These are phyloP conservation scores for Falcaria lacertinaria DNA, from an alignment of 2,888 invertebrate species.

Conservation along the genomic window DNA sequence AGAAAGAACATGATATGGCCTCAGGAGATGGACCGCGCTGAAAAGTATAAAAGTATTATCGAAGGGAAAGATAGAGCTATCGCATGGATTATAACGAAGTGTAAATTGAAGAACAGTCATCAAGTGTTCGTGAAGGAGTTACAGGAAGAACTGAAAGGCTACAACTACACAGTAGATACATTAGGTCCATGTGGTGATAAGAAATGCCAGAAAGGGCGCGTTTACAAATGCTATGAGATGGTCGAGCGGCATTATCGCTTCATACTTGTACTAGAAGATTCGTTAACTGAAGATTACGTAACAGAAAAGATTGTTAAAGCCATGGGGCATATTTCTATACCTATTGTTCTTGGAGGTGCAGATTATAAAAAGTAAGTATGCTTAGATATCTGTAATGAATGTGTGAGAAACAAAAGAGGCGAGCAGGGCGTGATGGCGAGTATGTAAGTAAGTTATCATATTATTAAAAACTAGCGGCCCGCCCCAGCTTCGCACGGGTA, in stretches of 20 bases:
- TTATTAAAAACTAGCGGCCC: no score
- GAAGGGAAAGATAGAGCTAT: slow-evolving; percentile 47
- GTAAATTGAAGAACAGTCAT: slow-evolving; percentile 44
- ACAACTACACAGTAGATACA: slow-evolving; percentile 51
- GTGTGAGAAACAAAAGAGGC: no score
- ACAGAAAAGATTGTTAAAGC: slow-evolving; percentile 48
- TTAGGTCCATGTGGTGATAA: slow-evolving; percentile 51
- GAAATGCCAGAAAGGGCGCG: slow-evolving; percentile 39
- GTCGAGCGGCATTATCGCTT: slow-evolving; percentile 57
- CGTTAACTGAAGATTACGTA: slow-evolving; percentile 48
- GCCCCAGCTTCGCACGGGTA: no score
- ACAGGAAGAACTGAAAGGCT: slow-evolving; percentile 40
- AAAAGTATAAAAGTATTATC: slow-evolving; percentile 23
- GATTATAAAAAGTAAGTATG: slow-evolving; percentile 50
- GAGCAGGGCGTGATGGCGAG: no score
- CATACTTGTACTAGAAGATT: slow-evolving; percentile 56
- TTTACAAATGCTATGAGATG: slow-evolving; percentile 43
- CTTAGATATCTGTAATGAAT: background rate
- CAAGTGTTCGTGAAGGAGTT: slow-evolving; percentile 44
- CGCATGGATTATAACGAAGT: slow-evolving; percentile 53
- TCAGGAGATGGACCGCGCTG: slow-evolving; percentile 33
- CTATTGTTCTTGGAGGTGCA: slow-evolving; percentile 49
- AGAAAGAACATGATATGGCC: slow-evolving; percentile 39
- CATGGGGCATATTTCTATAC: slow-evolving; percentile 46
- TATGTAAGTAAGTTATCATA: no score